Conservation (phyloP, 2,113 vertebrate species). For the Toxotes chatareus region DNA sequence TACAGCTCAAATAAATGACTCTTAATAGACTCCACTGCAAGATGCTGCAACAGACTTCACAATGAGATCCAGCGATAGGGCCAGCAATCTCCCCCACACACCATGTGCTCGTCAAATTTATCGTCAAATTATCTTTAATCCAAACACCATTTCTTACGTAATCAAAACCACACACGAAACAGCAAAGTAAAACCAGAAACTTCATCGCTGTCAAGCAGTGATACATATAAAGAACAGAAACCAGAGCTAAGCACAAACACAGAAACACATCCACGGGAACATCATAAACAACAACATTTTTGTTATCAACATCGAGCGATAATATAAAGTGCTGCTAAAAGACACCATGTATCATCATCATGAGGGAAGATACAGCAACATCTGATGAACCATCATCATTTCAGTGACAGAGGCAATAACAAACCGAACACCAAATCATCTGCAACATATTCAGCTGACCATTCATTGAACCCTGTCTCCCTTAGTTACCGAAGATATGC, state of each 20-base stretch:
- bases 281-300: background rate
- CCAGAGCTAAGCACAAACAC: background rate
- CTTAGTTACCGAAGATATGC: background rate
- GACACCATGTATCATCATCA: no score
- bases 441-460: background rate
- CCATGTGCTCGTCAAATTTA: slow-evolving; percentile 21
- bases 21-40: slow-evolving; percentile 65
- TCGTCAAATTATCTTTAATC: slow-evolving; percentile 11
- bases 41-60: slow-evolving; percentile 52
- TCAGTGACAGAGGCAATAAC: background rate
- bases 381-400: background rate
- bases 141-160: slow-evolving; percentile 14
- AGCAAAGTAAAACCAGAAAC: background rate
- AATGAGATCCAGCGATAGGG: slow-evolving; percentile 31
- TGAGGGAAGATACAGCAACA: no score
- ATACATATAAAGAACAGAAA: background rate
- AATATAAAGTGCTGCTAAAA: no score
- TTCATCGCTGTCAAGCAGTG: background rate
- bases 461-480: background rate
- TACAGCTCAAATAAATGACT: slow-evolving; percentile 67
- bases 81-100: slow-evolving; percentile 17
- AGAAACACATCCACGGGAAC: no score
- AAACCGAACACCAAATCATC: background rate
- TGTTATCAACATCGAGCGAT: no score
- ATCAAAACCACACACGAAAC: background rate